Base-by-base conservation (phyloP, 2,113 vertebrate species). In the Sclerurus mexicanus region DNA sequence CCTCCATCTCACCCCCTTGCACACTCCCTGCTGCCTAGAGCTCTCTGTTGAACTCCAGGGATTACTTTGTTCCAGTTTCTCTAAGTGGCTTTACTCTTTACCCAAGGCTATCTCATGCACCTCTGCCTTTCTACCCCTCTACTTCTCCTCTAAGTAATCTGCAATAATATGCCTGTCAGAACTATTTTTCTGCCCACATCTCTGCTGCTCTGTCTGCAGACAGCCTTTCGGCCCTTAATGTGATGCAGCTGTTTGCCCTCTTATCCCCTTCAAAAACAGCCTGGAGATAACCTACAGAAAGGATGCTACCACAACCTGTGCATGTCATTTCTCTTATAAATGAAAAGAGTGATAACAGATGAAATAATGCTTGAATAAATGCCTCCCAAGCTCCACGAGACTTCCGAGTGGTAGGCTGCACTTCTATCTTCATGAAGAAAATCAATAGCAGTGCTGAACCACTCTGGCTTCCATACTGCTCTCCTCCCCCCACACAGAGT, bases 341-440 rank as follows among this genome's bases (percentile, higher is more conserved):
- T 58, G 72, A 59, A 33, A 94, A 73, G 35, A 90, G 55, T 76
- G 94, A 71, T 63, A 94, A 86, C 58, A 91, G 35, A 90, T 28
- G 7, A 42, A 81, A 91, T 42, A 55, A 6, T 46, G 73, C 60
- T 96, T 89, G 95, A 95, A 95, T 92, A 93, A 97, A 92, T 95
- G 87, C 42, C 60, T 87, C 53, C 58, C 52, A 39, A 85, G 58
- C 56, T 84, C 47, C 59, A 50, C 35, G 58, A 96, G 79, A 74
- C 52, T 68, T 87, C 49, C 2, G 3, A 93, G 73, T 63, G 39
- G 58, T 53, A 78, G 59, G 62, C 55, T 71, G 87, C 25, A n/a
- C 42, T 94, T 90, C 66, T 68, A 22, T 72, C 63, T 81, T 85
- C 50, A 64, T 35, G 80, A 93, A 85, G 87, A 84, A 96, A 93